Evolutionary conservation across 2,797 vertebrate species (phyloP).

Genomic region (Trichosurus vulpecula): DNA sequence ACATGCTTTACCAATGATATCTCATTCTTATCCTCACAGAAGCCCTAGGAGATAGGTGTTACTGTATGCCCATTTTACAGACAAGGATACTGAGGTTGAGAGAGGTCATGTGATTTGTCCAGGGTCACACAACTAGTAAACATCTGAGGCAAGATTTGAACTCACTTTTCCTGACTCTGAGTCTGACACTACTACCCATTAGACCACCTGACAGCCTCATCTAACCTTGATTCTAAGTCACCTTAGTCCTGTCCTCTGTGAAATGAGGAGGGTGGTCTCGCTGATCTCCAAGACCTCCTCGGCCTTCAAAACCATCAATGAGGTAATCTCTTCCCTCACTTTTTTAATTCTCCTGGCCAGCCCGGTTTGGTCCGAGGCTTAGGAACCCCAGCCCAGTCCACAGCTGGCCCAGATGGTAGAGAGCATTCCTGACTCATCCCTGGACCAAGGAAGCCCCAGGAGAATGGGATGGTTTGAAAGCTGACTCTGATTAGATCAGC

Average conservation of each 20-base stretch:
- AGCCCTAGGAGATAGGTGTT: too few relatives aligned
- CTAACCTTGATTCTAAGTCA: neutral
- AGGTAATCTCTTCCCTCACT: neutral
- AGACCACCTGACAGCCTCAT: neutral
- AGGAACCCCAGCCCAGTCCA: neutral
- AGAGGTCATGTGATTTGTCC: neutral
- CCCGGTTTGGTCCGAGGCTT: neutral
- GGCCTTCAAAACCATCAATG: neutral
- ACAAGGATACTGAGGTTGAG: neutral
- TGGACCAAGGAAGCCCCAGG: neutral
- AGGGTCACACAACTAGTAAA: neutral
- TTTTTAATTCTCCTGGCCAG: neutral
- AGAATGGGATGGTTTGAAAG: neutral
- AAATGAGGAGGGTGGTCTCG: neutral
- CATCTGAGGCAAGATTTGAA: neutral
- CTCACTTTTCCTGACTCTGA: neutral
- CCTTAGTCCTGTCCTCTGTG: neutral
- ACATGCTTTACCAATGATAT: neutral
- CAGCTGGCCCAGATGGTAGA: neutral
- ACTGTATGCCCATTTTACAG: neutral
- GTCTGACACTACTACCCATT: neutral
- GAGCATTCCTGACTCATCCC: neutral
- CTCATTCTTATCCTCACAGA: neutral
- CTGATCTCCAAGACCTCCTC: neutral
- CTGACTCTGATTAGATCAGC: neutral